Evolutionary conservation across 1,140 invertebrate genomes (phyloP).

Genomic region (Drosophila yakuba): DNA sequence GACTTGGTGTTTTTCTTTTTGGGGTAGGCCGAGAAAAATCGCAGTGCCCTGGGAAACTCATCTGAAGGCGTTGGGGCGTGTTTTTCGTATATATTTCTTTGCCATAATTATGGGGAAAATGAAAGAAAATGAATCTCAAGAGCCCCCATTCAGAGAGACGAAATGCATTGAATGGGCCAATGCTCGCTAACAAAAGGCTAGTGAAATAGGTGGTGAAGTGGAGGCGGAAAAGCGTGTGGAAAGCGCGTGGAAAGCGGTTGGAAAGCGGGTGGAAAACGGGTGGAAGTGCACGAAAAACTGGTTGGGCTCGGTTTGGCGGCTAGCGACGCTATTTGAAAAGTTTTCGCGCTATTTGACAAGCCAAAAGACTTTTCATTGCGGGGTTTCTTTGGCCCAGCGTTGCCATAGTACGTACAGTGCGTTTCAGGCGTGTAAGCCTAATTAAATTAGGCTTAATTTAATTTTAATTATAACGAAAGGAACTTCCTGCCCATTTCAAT

Average conservation of each 20-base stretch:
- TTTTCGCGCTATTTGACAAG: conserved; percentile 76
- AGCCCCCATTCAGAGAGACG: conserved; percentile 26
- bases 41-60: not conserved
- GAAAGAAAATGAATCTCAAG: conserved; percentile 39
- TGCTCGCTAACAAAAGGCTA: conserved; percentile 16
- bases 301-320: conserved; percentile 24
- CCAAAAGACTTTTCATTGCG: conserved; percentile 35
- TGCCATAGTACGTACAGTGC: conserved; percentile 16
- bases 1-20: conserved; percentile 1
- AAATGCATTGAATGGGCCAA: conserved; percentile 38
- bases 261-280: not conserved
- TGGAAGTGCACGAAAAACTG: conserved; percentile 4
- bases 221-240: not conserved
- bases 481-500: no score
- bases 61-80: conserved; percentile 27
- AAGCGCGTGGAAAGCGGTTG: not conserved
- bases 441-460: not conserved
- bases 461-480: not conserved
- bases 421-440: not conserved
- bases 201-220: not conserved
- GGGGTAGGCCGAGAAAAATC: not conserved
- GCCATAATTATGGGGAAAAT: conserved; percentile 39
- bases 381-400: conserved; percentile 26
- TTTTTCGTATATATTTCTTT: conserved; percentile 26
- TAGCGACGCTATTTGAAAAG: conserved; percentile 54